Conservation (phyloP, 1,140 invertebrate genomes). For the Antheraea pernyi region DNA sequence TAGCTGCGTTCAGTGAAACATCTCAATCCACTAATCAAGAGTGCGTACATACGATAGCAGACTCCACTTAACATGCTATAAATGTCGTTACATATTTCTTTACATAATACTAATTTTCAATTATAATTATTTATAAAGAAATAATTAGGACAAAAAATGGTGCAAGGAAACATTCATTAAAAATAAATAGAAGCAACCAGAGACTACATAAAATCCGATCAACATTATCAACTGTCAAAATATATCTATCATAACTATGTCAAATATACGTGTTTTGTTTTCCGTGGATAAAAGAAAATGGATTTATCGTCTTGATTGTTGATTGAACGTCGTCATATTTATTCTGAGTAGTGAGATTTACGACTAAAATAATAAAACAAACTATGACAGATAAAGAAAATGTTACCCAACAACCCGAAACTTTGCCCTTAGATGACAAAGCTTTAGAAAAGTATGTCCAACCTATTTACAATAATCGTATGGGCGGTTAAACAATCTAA, state of each 20-base stretch:
- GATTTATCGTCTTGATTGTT: neutral
- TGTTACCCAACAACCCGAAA: conserved; percentile 59
- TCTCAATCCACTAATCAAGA: neutral
- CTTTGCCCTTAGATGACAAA: conserved; percentile 69
- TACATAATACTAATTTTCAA: too few relatives aligned
- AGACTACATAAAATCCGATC: neutral
- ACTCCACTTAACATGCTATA: too few relatives aligned
- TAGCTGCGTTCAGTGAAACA: conserved; percentile 24
- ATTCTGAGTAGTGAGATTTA: neutral
- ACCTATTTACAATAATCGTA: neutral
- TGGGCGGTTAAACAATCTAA: neutral
- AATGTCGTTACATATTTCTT: too few relatives aligned
- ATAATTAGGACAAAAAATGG: too few relatives aligned
- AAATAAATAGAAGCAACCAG: too few relatives aligned
- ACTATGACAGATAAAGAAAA: conserved; percentile 76
- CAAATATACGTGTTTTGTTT: conserved; percentile 18
- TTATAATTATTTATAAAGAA: too few relatives aligned
- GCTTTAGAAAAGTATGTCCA: conserved; percentile 66
- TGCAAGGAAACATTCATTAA: too few relatives aligned
- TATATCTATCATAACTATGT: neutral
- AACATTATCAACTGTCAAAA: neutral
- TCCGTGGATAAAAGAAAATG: neutral
- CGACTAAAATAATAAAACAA: conserved; percentile 27
- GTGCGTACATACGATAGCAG: too few relatives aligned
- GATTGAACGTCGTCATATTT: neutral